A percentile compares a stretch with the other conserved stretches of the same genome.
Conservation (phyloP, 2,888 invertebrate species). For the Thymelicus lineola region DNA sequence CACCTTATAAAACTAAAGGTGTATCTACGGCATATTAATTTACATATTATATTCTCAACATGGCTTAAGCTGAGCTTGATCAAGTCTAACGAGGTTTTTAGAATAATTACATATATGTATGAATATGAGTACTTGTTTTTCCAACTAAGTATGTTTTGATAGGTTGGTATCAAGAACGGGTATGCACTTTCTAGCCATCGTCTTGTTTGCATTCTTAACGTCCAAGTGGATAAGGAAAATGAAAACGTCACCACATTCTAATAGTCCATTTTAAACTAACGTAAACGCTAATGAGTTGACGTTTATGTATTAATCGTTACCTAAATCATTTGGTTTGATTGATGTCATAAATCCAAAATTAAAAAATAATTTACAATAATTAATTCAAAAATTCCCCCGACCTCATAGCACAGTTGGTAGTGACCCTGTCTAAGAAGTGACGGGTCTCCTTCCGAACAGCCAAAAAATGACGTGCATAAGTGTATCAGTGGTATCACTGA, state of each 20-base stretch:
- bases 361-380: not conserved
- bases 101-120: conserved; percentile 21
- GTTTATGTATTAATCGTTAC: conserved; percentile 17
- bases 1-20: conserved; percentile 25
- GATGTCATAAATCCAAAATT: not conserved
- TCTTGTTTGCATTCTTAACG: conserved; percentile 28
- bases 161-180: conserved; percentile 31
- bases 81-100: conserved; percentile 36
- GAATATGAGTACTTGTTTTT: conserved; percentile 35
- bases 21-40: conserved; percentile 17
- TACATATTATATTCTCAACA: conserved; percentile 30
- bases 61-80: conserved; percentile 22
- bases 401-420: too few relatives aligned
- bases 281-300: conserved; percentile 21
- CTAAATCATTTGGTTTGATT: conserved; percentile 19
- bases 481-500: too few relatives aligned
- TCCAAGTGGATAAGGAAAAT: conserved; percentile 22
- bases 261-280: conserved; percentile 15
- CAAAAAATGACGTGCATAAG: too few relatives aligned
- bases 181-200: conserved; percentile 28
- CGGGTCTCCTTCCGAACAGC: too few relatives aligned
- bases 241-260: conserved; percentile 18
- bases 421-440: too few relatives aligned
- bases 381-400: not conserved
- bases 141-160: conserved; percentile 36